Evolutionary conservation across 2,797 vertebrate genomes (phyloP).

Genomic region (Pangasius larnaudii): DNA sequence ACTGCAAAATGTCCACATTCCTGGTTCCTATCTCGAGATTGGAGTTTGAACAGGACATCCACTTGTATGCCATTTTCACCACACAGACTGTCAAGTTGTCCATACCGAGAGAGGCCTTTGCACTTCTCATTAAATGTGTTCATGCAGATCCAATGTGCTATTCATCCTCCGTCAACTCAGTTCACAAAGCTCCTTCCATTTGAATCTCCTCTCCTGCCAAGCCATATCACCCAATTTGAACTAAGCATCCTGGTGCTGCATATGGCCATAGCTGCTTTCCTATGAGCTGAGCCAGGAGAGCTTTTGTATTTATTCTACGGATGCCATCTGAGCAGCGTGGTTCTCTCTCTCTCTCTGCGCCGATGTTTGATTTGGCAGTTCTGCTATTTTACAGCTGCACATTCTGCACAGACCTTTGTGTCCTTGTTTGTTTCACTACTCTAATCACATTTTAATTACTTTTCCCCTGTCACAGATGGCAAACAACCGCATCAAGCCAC

Average conservation of each 20-base stretch:
- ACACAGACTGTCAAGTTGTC: slow-evolving; percentile 6
- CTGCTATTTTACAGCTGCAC: slow-evolving; percentile 53
- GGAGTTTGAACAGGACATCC: neutral
- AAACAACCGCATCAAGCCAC: slow-evolving; percentile 54
- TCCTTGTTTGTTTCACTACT: slow-evolving; percentile 56
- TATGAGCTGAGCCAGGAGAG: slow-evolving; percentile 12
- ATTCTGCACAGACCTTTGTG: slow-evolving; percentile 43
- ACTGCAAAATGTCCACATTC: neutral
- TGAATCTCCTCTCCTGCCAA: slow-evolving; percentile 43
- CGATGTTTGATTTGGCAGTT: slow-evolving; percentile 42
- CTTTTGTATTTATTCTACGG: slow-evolving; percentile 27
- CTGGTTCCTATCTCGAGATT: neutral
- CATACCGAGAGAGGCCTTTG: slow-evolving; percentile 9
- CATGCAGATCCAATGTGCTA: slow-evolving; percentile 46
- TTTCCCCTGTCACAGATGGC: slow-evolving; percentile 56
- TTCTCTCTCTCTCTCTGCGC: slow-evolving; percentile 26
- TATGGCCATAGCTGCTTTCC: slow-evolving; percentile 28
- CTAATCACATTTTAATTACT: slow-evolving; percentile 58
- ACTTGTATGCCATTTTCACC: neutral
- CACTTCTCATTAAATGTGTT: slow-evolving; percentile 44
- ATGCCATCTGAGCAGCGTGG: neutral
- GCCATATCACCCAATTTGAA: slow-evolving; percentile 42
- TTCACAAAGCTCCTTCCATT: slow-evolving; percentile 41
- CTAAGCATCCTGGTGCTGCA: slow-evolving; percentile 49
- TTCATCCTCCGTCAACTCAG: slow-evolving; percentile 31